Evolutionary conservation across 2,888 invertebrate genomes (phyloP).

Genomic region (Machimus atricapillus): DNA sequence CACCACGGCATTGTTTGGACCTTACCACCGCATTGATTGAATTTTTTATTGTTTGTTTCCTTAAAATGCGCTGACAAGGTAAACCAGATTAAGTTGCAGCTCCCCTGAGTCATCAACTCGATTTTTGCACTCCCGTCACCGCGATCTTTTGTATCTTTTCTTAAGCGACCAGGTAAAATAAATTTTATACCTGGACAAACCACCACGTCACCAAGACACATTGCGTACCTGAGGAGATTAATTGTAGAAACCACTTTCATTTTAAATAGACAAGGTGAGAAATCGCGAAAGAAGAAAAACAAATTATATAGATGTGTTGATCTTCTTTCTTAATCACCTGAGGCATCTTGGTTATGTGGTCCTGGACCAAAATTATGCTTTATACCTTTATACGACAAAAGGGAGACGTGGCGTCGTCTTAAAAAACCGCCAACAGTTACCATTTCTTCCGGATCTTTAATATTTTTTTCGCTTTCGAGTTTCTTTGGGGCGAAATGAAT

Average conservation of each 20-base stretch:
- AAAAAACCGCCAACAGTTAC: background rate
- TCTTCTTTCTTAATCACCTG: background rate
- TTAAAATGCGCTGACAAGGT: slow-evolving; percentile 21
- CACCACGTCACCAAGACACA: background rate
- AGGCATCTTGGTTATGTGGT: background rate
- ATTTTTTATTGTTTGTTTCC: background rate
- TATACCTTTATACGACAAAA: background rate
- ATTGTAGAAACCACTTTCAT: background rate
- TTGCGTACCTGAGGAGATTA: background rate
- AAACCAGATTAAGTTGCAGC: slow-evolving; percentile 8
- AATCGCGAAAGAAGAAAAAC: background rate
- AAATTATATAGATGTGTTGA: background rate
- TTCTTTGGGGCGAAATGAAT: background rate
- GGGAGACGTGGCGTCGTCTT: background rate
- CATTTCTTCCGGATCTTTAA: background rate
- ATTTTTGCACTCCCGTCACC: background rate
- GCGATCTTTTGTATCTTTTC: background rate
- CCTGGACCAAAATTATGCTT: background rate
- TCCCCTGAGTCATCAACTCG: background rate
- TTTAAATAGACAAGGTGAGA: background rate
- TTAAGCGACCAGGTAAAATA: background rate
- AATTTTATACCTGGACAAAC: background rate
- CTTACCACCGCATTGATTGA: background rate
- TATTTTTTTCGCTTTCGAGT: background rate
- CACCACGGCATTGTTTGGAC: background rate